phyloP scores from a whole-genome alignment of 2,113 vertebrate species.

The Orthonyx spaldingii region DNA sequence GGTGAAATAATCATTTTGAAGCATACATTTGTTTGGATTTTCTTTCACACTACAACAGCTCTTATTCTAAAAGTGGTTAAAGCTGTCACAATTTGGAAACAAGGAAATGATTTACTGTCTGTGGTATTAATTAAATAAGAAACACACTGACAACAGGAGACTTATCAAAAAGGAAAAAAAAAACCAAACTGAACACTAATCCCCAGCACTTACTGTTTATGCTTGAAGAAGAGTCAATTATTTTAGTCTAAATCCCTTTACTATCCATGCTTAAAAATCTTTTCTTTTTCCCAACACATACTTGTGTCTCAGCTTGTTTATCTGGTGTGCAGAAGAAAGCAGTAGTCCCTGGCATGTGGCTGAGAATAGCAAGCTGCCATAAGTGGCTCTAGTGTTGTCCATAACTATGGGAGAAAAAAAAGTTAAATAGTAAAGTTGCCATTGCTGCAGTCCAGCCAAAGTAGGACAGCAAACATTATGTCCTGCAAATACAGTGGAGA shows the following conservation, averaged over 20 bases:
- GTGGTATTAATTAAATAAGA: conserved; percentile 20
- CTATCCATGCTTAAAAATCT: neutral
- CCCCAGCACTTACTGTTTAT: neutral
- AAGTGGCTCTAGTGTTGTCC: neutral
- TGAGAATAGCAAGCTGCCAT: neutral
- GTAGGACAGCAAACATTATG: neutral
- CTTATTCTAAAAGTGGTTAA: neutral
- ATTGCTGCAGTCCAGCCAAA: neutral
- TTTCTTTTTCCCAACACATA: neutral
- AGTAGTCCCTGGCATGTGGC: neutral
- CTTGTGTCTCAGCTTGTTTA: neutral
- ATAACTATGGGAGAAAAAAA: neutral
- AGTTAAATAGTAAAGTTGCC: neutral
- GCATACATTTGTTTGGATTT: conserved; percentile 36
- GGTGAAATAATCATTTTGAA: neutral
- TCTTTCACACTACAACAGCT: neutral
- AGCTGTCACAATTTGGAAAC: conserved; percentile 3
- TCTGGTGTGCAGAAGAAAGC: neutral
- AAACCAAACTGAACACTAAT: neutral
- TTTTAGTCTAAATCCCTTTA: neutral
- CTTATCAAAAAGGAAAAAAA: neutral
- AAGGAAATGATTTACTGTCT: conserved; percentile 13
- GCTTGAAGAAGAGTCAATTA: neutral
- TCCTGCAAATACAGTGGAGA: neutral
- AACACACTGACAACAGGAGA: neutral